These are phyloP conservation scores for Volucella zonaria DNA, from an alignment of 2,888 invertebrate genomes.

Conservation along the genomic window DNA sequence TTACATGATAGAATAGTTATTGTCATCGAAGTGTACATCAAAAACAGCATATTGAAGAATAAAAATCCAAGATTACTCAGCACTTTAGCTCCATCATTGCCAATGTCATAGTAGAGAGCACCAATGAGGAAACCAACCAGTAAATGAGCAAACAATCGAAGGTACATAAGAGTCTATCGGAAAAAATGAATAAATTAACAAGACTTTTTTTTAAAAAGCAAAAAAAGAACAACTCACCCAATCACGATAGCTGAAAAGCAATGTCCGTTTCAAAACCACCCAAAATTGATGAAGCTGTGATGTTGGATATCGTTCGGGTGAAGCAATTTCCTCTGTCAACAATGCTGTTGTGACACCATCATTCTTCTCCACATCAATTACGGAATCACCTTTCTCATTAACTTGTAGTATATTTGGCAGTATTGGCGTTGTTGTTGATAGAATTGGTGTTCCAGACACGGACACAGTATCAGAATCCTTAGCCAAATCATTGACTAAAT, in stretches of 20 bases:
- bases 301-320: constrained; percentile 91
- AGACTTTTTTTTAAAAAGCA: not conserved
- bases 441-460: constrained; percentile 3
- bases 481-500: constrained; percentile 86
- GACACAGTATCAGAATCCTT: constrained; percentile 77
- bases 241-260: constrained; percentile 93
- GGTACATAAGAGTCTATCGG: constrained; percentile 94
- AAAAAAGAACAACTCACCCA: constrained; percentile 86
- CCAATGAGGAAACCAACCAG: constrained; percentile 97
- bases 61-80: constrained; percentile 97
- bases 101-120: constrained; percentile 96
- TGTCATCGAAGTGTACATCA: constrained; percentile 99
- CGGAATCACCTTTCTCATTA: constrained; percentile 80
- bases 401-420: constrained; percentile 74
- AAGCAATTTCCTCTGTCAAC: constrained; percentile 86
- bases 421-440: too few species aligned
- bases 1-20: constrained; percentile 98
- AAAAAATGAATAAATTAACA: constrained; percentile 10
- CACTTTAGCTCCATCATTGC: constrained; percentile 97
- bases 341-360: constrained; percentile 88
- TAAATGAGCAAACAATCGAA: constrained; percentile 96
- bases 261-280: constrained; percentile 92
- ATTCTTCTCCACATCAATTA: constrained; percentile 85
- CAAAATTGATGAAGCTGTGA: constrained; percentile 92
- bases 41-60: constrained; percentile 99